These are phyloP conservation scores for Thinocorus orbignyianus DNA, from an alignment of 2,113 vertebrate genomes.

Conservation along the genomic window DNA sequence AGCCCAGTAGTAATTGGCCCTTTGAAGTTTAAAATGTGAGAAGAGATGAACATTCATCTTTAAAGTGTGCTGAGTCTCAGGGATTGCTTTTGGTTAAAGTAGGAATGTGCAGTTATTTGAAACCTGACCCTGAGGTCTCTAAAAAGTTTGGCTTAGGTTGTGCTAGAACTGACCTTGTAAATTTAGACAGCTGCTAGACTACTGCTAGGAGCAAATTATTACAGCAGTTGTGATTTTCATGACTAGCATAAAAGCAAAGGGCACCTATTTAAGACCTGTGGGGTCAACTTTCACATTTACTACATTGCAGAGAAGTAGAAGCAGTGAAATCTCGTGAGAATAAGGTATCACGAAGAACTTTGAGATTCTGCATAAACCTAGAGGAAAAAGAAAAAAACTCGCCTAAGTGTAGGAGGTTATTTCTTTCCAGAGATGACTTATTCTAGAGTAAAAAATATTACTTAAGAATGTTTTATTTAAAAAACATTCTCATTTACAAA, in stretches of 20 bases:
- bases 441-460: neutral
- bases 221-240: constrained; percentile 66
- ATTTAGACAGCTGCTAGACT: constrained; percentile 79
- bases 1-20: constrained; percentile 60
- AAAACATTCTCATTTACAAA: neutral
- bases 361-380: neutral
- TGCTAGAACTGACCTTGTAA: constrained; percentile 75
- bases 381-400: neutral
- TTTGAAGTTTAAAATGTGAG: constrained; percentile 77
- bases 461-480: neutral
- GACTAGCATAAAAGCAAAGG: constrained; percentile 59
- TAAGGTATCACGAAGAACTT: neutral
- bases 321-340: neutral
- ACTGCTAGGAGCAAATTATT: constrained; percentile 73
- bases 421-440: neutral
- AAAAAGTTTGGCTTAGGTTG: constrained; percentile 67
- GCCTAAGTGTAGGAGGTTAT: neutral
- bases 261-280: constrained; percentile 35
- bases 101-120: constrained; percentile 79
- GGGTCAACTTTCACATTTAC: constrained; percentile 57
- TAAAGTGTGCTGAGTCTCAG: constrained; percentile 62
- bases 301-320: constrained; percentile 28
- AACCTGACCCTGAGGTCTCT: constrained; percentile 76
- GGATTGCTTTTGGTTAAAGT: constrained; percentile 75
- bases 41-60: constrained; percentile 75